Evolutionary conservation across 2,888 invertebrate genomes (phyloP), one percentile per base, ranked within the genome.

Genomic region (Chromoteleia sp.): DNA sequence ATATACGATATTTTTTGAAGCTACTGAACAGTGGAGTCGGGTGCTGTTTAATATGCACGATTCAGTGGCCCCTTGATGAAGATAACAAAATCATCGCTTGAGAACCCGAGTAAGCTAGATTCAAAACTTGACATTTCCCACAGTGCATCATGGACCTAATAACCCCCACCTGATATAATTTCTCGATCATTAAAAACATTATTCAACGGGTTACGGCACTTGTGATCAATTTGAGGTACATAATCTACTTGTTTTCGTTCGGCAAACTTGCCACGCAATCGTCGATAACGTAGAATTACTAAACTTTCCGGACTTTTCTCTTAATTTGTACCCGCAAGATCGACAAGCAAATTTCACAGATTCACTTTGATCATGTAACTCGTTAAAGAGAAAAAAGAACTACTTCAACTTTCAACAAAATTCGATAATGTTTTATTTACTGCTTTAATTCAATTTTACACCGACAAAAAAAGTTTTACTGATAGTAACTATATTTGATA

Each of bases 71-170:
- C 21, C 67, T 68, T 56, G 67, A 56, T 67, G 50, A 71, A 74
- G 73, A 73, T 59, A 79, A 79, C 73, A 79, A 79, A 79, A 79
- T 73, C 79, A 61, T 65, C 59, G 59, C 73, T 68, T 71, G 73
- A 68, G 61, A 79, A 73, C 54, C 21, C 21, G 61, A 41, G 59
- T 61, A 54, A 79, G 43, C 48, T 73, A 59, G 67, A 61, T 73
- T 79, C 67, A 73, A 79, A 79, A 79, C 45, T 54, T 43, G 59
- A 54, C 67, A 54, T 79, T 79, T 67, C 76, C 76, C 54, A 74
- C 67, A 48, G 59, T 73, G 67, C 61, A 79, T 73, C 73, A 41
- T 59, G 61, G 59, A 71, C 71, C 65, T 50, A 58, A 48, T 59
- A 61, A 61, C 52, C 63, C 59, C 48, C 50, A 63, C 58, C 63